These are phyloP conservation scores for Dastarcus helophoroides DNA, from an alignment of 2,888 invertebrate species.

Conservation along the genomic window DNA sequence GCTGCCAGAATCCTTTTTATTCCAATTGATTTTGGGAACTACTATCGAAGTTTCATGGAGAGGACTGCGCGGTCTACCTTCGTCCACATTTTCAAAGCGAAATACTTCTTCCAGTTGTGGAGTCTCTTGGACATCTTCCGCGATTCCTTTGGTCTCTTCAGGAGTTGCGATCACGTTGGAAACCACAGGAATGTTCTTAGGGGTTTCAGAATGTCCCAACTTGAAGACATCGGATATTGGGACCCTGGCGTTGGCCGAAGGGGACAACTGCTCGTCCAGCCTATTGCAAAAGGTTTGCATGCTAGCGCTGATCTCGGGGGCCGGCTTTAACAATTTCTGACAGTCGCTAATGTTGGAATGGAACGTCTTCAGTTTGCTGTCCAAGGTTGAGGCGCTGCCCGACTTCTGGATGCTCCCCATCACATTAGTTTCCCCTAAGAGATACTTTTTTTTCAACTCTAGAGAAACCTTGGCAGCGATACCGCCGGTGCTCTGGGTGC, in stretches of 20 bases:
- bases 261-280: constrained; percentile 30
- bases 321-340: constrained; percentile 74
- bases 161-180: too few relatives aligned
- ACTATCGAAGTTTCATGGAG: constrained; percentile 53
- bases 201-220: too few relatives aligned
- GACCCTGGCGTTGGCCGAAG: constrained; percentile 23
- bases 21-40: constrained; percentile 51
- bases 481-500: constrained; percentile 77
- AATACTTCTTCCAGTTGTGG: constrained; percentile 11
- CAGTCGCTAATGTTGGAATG: constrained; percentile 79
- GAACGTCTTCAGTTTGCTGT: constrained; percentile 73
- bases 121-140: too few relatives aligned
- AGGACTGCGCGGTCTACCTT: constrained; percentile 47
- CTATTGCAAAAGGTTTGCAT: constrained; percentile 55
- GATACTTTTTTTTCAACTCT: constrained; percentile 74
- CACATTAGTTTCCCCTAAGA: constrained; percentile 58
- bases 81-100: constrained; percentile 31
- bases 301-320: constrained; percentile 49
- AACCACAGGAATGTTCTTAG: too few relatives aligned
- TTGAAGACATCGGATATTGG: too few relatives aligned
- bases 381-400: constrained; percentile 71
- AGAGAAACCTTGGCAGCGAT: constrained; percentile 78
- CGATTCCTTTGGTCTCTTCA: too few relatives aligned
- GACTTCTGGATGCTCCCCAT: constrained; percentile 67
- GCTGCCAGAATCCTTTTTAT: constrained; percentile 32